Evolutionary conservation across 37 sponge, comb jelly and placozoan genomes (phyloP), one percentile per base, ranked within the genome.

Genomic region (Beroe ovata): DNA sequence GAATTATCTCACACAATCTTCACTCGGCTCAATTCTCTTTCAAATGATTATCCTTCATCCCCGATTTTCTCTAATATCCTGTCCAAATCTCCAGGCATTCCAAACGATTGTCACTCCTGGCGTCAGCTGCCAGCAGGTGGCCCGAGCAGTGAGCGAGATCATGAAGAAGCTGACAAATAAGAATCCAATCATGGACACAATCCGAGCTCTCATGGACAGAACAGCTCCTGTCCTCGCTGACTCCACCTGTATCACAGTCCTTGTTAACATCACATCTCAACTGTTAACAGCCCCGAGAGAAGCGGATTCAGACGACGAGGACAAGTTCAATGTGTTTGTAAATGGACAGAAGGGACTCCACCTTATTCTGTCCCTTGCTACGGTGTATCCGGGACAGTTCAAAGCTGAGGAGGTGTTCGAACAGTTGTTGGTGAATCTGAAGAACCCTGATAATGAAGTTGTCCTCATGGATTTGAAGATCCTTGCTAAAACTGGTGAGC

Each of bases 171-270:
- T 94, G 1, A 88, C 89, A 0, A 33, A 89, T 60, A 90, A 88
- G 14, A 61, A 72, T 54, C 89, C 84, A 0, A 38, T 94, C 19
- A 35, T 92, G 66, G 94, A 94, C 0, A 89, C 90, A 0, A 58
- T 94, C 41, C 91, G 60, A 39, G 66, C 71, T 8, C 89, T 94
- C 4, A 59, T 92, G 89, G 94, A 94, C 77, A 58, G 88, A 21
- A 64, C 89, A n/a, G 92, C 91, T 19, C 90, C 93, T 8, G 89
- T 92, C 61, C 32, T 94, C 35, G 38, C 92, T 59, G 93, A 94
- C 64, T 36, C 66, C 4, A 81, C 88, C 29, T 90, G 62, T 89
- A 60, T 89, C 11, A 33, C 58, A 37, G 64, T 81, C n/a, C 61
- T 92, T 16, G 90, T 89, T 0, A 77, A 42, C 58, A 21, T 77